Base-by-base conservation (phyloP, 2,888 invertebrate genomes). In the Cosmia pyralina region DNA sequence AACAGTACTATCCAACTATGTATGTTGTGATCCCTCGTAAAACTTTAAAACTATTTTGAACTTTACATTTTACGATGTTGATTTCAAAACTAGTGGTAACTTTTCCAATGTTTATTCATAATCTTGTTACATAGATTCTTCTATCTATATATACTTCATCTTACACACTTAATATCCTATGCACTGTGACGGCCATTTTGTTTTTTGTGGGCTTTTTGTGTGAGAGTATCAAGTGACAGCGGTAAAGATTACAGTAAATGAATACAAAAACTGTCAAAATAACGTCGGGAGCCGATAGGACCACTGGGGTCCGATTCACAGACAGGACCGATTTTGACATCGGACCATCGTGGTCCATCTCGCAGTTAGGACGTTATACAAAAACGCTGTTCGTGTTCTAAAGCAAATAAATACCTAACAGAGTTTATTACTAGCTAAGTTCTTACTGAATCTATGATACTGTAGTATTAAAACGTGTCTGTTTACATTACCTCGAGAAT, bases 31-130 rank as follows among this genome's bases (percentile, higher is more conserved):
- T 46, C 52, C n/a, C 28, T 76, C 52, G 71, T 64, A 48, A 64
- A 77, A 77, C 19, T 77, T 64, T 48, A 34, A 70, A 77, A 59
- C 22, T 48, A 55, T 77, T 62, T 69, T 22, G 60, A 17, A 34
- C 15, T 22, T 48, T 59, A 19, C 22, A 2, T 69, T 76, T 77
- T 77, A 76, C 58, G 77, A 76, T 48, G 19, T 64, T 71, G 10
- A 34, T 59, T 58, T 71, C 17, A 41, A 41, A 77, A 70, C 22
- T 34, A 38, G 22, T 62, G 55, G 50, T 22, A 60, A 38, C 44
- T 77, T 77, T 70, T 52, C 38, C 28, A 70, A 52, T 48, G 60
- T 69, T 60, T 50, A 19, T 41, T 28, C 28, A 60, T n/a, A n/a
- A 41, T 28, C 0, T 58, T 63, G 22, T 28, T 28, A 19, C 11